A percentile compares a stretch with the other conserved stretches of the same genome.
Evolutionary conservation across 2,113 vertebrate species (phyloP).

Genomic region (Ictalurus punctatus): DNA sequence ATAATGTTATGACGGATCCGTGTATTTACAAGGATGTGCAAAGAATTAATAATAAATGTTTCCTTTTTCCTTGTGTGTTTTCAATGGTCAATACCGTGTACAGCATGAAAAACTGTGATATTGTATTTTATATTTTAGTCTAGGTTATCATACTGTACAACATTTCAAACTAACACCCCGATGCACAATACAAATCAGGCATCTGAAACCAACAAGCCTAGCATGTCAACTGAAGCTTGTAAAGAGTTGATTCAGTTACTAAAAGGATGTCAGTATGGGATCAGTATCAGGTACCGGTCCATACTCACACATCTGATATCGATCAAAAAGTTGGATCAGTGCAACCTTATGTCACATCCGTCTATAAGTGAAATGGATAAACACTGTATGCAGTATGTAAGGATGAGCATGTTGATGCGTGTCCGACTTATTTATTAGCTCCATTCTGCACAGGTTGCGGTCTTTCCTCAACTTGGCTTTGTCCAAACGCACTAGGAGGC

Average conservation of each 20-base stretch:
- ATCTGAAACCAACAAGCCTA: not conserved
- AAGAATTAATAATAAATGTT: not conserved
- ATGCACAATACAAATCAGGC: not conserved
- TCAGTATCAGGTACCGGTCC: too few species aligned
- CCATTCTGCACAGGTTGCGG: not conserved
- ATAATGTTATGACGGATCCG: too few species aligned
- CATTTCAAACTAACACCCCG: not conserved
- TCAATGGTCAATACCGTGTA: not conserved
- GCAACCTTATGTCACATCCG: not conserved
- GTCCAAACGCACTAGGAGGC: constrained; percentile 58
- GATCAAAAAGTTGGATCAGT: not conserved
- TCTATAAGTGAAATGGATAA: not conserved
- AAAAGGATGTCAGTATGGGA: not conserved
- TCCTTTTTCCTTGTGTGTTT: not conserved
- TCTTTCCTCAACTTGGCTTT: not conserved
- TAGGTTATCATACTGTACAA: not conserved
- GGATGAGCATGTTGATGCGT: not conserved
- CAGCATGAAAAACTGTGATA: not conserved
- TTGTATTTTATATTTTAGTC: not conserved
- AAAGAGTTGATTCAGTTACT: not conserved
- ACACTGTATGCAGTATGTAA: not conserved
- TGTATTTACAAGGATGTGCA: not conserved
- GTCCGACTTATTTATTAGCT: not conserved
- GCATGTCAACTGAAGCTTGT: not conserved
- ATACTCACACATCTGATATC: not conserved